Evolutionary conservation across 2,888 invertebrate species (phyloP), one percentile per base, ranked within the genome.

Genomic region (Mycalesis mineus): DNA sequence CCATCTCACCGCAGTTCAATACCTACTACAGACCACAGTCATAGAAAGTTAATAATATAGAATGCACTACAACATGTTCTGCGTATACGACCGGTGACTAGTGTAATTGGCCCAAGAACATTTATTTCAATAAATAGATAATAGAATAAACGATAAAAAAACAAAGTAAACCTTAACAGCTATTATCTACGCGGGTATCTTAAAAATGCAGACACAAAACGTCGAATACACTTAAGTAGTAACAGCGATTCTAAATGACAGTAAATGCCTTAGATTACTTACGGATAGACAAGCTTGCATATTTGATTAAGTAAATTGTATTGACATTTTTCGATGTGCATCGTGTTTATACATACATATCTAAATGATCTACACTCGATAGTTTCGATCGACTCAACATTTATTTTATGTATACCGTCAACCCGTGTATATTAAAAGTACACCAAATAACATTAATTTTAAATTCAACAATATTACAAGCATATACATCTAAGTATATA

Each of bases 221-320:
- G 15, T 47, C 33, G 15, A 33, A 8, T 33, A 15, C 45, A 14
- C 15, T 3, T 41, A 58, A 42, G 52, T 33, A 37, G 15, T 13
- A 14, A 47, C 14, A 33, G 9, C 15, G 33, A 31, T 47, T 13
- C 47, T 15, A 31, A 14, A 14, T 31, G 31, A 47, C 47, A 47
- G 47, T 47, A 47, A 47, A 47, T 15, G 9, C 45, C 33, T 47
- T 47, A 47, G 14, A 47, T 33, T 45, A 31, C 31, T 9, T 15
- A 33, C 29, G 29, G 29, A 31, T 31, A 45, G 45, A 47, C 47
- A 14, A 14, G 8, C 31, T 31, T 47, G 33, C 47, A 47, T 47
- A 47, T 47, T 33, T 33, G 31, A 47, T 47, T 33, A 33, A 15
- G 4, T 47, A 11, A 33, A 33, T 33, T 11, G 6, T 47, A 33